phyloP scores from a whole-genome alignment of 2,888 invertebrate species.

The Adelognathus sp. region DNA sequence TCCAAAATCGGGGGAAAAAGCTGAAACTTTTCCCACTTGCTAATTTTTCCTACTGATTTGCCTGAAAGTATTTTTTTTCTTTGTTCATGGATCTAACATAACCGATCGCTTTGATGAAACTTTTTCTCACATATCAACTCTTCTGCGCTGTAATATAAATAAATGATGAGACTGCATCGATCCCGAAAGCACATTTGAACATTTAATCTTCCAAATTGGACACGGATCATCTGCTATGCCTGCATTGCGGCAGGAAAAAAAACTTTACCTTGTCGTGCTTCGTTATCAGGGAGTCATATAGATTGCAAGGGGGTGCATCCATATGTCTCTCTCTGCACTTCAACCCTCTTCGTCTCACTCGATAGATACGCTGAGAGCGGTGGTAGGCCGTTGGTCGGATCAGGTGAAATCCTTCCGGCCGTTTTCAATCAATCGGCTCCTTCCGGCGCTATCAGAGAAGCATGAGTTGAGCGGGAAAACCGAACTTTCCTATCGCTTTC shows the following conservation, averaged over 20 bases:
- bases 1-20: no score
- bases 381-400: slow-evolving; percentile 39
- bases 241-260: slow-evolving; percentile 57
- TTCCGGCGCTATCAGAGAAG: slow-evolving; percentile 80
- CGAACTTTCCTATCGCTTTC: slow-evolving; percentile 80
- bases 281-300: slow-evolving; percentile 75
- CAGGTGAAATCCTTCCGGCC: slow-evolving; percentile 74
- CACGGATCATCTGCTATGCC: neutral
- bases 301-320: slow-evolving; percentile 31
- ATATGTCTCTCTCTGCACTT: slow-evolving; percentile 21
- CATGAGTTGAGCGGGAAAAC: slow-evolving; percentile 79
- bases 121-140: no score
- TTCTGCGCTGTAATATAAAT: no score
- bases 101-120: no score
- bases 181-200: neutral
- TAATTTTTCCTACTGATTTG: no score
- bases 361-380: neutral
- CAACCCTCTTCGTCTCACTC: neutral
- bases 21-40: no score
- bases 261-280: slow-evolving; percentile 73
- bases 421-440: slow-evolving; percentile 81
- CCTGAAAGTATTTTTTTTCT: no score
- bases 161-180: no score
- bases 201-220: neutral
- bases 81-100: no score